phyloP scores from a whole-genome alignment of 2,113 vertebrate species.

The Cyanistes caeruleus region DNA sequence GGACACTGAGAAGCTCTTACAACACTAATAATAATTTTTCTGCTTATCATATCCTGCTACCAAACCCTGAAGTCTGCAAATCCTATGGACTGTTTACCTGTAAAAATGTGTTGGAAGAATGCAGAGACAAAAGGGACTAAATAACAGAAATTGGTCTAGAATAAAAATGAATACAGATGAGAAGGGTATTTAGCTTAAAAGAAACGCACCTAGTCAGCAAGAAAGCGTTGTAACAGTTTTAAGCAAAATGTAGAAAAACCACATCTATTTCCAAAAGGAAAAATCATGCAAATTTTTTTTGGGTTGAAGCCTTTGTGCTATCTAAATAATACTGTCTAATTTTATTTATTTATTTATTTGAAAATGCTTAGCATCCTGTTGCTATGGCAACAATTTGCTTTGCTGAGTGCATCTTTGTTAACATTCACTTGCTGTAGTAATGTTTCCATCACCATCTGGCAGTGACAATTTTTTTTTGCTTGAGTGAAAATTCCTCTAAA shows the following conservation, averaged over 20 bases:
- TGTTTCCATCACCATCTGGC: conserved; percentile 50
- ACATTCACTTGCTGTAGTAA: conserved; percentile 12
- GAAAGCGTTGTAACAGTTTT: background rate
- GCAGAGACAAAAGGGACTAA: background rate
- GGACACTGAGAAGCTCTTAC: background rate
- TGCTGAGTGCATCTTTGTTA: conserved; percentile 47
- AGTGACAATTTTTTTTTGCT: conserved; percentile 47
- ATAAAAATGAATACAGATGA: background rate
- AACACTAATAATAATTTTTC: background rate
- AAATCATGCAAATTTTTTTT: background rate
- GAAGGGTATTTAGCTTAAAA: background rate
- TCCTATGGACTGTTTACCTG: background rate
- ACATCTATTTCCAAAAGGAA: background rate
- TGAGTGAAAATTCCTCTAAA: conserved; percentile 50
- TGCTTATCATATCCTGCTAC: background rate
- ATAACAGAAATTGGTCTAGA: background rate
- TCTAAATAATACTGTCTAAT: conserved; percentile 45
- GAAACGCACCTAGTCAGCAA: background rate
- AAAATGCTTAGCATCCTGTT: conserved; percentile 54
- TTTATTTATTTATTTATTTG: conserved; percentile 28
- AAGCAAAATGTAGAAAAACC: background rate
- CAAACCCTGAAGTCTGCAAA: background rate
- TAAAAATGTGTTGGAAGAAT: background rate
- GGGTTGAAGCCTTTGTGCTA: background rate
- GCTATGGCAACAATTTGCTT: conserved; percentile 66